Evolutionary conservation across 2,888 invertebrate species (phyloP), one percentile per base, ranked within the genome.

Genomic region (Neoitamus cyanurus): DNA sequence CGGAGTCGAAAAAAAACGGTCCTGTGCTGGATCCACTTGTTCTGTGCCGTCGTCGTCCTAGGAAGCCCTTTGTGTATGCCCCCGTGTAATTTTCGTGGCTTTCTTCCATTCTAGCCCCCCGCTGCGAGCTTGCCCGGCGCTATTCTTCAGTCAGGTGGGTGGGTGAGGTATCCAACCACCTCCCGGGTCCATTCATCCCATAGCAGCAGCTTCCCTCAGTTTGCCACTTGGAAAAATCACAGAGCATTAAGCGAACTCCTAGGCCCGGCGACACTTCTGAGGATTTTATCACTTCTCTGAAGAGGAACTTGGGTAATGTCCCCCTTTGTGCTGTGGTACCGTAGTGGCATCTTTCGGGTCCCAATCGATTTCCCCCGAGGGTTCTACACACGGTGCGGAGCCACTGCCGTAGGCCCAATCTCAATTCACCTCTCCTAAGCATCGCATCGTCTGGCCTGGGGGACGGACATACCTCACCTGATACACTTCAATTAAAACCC

Each of bases 11-110:
- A 78, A 75, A 80, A 42, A 9, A 58, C 37, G 82, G 82, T 69
- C 36, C 69, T 82, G 69, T 69, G 82, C 37, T 82, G 82, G 42
- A 82, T 82, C 82, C 82, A 82, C 82, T 82, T 82, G 82, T 82
- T 82, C 69, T 68, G 69, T 82, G 69, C 36, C 28, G 69, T 58
- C 58, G 58, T 15, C 36, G 37, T 69, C 69, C 48, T 36, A 36
- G 68, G 25, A 82, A 82, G 69, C 37, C 82, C 69, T 82, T 82
- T 82, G 69, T 82, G 82, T 82, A 69, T 69, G 82, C 69, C 82
- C 42, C 69, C 82, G 82, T 82, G 68, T 69, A 82, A 82, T 82
- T 82, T 80, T 69, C 82, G 82, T 82, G 58, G 82, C 37, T 69
- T 69, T 37, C 69, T 58, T 58, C 36, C 36, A 80, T 20, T 25